These are phyloP conservation scores for Caloenas nicobarica DNA, from an alignment of 2,113 vertebrate genomes.

Conservation along the genomic window DNA sequence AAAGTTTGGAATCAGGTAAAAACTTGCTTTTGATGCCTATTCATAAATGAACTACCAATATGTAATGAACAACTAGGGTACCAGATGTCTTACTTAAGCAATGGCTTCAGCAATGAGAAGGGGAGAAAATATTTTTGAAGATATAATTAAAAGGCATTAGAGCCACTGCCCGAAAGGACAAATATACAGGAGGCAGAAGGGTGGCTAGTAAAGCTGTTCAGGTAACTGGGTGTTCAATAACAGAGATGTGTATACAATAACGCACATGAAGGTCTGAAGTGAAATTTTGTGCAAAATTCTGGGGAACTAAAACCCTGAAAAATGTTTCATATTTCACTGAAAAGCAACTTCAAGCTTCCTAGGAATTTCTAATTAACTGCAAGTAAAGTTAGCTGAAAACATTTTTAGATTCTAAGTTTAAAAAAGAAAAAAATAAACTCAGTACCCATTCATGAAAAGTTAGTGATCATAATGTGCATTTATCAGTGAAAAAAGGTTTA, in stretches of 20 bases:
- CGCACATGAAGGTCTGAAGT: not conserved
- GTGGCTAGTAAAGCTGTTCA: not conserved
- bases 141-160: not conserved
- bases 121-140: not conserved
- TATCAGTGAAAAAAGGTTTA: conserved; percentile 23
- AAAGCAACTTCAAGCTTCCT: not conserved
- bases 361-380: not conserved
- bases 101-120: not conserved
- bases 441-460: conserved; percentile 4
- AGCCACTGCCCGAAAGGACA: not conserved
- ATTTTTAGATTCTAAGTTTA: not conserved
- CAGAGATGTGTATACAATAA: not conserved
- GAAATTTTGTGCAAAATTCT: not conserved
- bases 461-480: not conserved
- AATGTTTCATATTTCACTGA: not conserved
- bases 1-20: not conserved
- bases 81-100: not conserved
- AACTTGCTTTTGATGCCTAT: not conserved
- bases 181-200: not conserved
- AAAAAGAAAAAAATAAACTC: not conserved
- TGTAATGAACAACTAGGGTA: not conserved
- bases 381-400: not conserved
- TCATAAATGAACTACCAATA: not conserved
- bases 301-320: not conserved
- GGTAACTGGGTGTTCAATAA: not conserved